Base-by-base conservation (phyloP, 2,888 invertebrate genomes). In the Lasius platythorax region DNA sequence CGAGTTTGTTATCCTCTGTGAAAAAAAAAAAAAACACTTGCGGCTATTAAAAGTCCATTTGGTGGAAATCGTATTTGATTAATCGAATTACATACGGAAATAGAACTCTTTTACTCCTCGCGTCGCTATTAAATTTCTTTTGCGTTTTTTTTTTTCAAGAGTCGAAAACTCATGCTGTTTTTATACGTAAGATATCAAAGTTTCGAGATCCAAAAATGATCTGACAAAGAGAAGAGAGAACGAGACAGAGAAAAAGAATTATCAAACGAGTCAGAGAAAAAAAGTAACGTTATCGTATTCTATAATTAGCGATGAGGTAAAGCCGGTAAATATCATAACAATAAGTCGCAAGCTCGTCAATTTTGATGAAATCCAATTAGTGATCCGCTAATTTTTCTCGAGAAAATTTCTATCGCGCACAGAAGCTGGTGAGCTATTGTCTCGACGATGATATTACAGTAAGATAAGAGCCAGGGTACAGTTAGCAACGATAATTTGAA, bases 401-500 rank as follows among this genome's bases (percentile, higher is more conserved):
- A 40, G 23, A 15, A 23, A 53, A 56, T 15, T 33, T 70, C 73
- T 12, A 18, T 28, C 28, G 43, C 58, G 37, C 2, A 18, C 15
- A 3, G 12, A 18, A 37, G 64, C 23, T 18, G 11, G 33, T 11
- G 33, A 66, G 37, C 23, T 8, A 8, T 75, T 28, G 58, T 15
- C 15, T 15, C 30, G 15, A 28, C 70, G 3, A 56, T 56, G 8
- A 33, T 23, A 75, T 23, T 15, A 2, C 9, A 30, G 33, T 46
- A 64, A 46, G 53, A 23, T 9, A 56, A 56, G 33, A 64, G 58
- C 18, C 73, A 28, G 9, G 58, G 75, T 63, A 74, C 28, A 53
- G 53, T 68, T 78, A 56, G 70, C 15, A 28, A n/a, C 9, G 56
- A 56, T 56, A 56, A 78, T 78, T 40, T 9, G 40, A 68, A 67